Evolutionary conservation across 2,888 invertebrate genomes (phyloP).

Genomic region (Dasysyrphus tricinctus): DNA sequence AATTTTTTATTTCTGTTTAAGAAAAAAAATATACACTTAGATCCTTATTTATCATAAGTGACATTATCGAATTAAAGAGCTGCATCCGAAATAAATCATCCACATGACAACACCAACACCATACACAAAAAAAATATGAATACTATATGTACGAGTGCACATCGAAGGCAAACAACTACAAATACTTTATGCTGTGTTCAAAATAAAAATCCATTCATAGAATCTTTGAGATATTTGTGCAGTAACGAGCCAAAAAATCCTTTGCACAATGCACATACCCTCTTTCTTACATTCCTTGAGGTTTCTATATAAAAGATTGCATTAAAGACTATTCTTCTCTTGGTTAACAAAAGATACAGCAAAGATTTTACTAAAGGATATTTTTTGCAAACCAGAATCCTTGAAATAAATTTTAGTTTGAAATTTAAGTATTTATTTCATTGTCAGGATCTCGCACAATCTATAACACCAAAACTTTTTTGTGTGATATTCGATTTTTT

Average conservation of each 20-base stretch:
- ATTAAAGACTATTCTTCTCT: not conserved
- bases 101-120: slow-evolving; percentile 2
- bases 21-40: not conserved
- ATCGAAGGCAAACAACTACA: not conserved
- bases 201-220: not conserved
- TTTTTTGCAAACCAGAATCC: not conserved
- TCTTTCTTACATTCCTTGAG: not conserved
- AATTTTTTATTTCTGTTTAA: not conserved
- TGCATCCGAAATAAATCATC: slow-evolving; percentile 7
- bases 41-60: not conserved
- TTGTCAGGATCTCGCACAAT: not conserved
- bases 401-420: too few species aligned
- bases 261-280: not conserved
- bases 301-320: not conserved
- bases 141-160: not conserved
- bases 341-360: not conserved
- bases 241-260: not conserved
- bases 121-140: not conserved
- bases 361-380: not conserved
- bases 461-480: not conserved
- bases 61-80: not conserved
- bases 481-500: not conserved
- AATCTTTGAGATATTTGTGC: not conserved
- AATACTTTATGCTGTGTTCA: not conserved
- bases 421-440: not conserved